Evolutionary conservation across 1,140 invertebrate species (phyloP), one percentile per base, ranked within the genome.

Genomic region (Laupala kohalensis): DNA sequence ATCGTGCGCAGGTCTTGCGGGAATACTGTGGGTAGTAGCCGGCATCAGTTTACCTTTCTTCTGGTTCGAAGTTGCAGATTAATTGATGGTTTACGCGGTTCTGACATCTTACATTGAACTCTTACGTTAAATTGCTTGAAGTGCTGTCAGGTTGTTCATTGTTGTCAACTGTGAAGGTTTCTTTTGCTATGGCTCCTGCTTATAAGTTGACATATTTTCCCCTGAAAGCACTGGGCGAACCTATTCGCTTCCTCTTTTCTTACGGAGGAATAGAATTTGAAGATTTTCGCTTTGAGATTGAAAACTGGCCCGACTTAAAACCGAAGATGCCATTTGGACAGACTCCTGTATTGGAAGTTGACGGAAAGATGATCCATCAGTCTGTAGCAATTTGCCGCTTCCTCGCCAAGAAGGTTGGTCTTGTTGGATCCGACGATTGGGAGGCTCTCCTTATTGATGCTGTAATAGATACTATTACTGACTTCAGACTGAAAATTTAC

Each of bases 121-220:
- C n/a, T n/a, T n/a, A n/a, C n/a, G n/a, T n/a, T n/a, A n/a, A n/a
- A n/a, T n/a, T n/a, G n/a, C n/a, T n/a, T n/a, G n/a, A n/a, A n/a
- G n/a, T n/a, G n/a, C n/a, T n/a, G n/a, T n/a, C n/a, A n/a, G n/a
- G n/a, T n/a, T n/a, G n/a, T n/a, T n/a, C n/a, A n/a, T n/a, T n/a
- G n/a, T n/a, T n/a, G n/a, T n/a, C n/a, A n/a, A n/a, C n/a, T n/a
- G n/a, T n/a, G n/a, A n/a, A n/a, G n/a, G n/a, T n/a, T n/a, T n/a
- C n/a, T n/a, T n/a, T n/a, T n/a, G n/a, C n/a, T n/a, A 71, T 71
- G 70, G 25, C 64, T 37, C 70, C 9, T 6, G 28, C 3, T 69
- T 80, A 79, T 74, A 78, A 79, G 67, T 73, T 84, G 6, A 76
- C 77, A 6, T 84, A 84, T 73, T 84, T 83, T 76, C 77, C 80